Conservation (phyloP, 2,797 vertebrate species). For the Trachurus trachurus region DNA sequence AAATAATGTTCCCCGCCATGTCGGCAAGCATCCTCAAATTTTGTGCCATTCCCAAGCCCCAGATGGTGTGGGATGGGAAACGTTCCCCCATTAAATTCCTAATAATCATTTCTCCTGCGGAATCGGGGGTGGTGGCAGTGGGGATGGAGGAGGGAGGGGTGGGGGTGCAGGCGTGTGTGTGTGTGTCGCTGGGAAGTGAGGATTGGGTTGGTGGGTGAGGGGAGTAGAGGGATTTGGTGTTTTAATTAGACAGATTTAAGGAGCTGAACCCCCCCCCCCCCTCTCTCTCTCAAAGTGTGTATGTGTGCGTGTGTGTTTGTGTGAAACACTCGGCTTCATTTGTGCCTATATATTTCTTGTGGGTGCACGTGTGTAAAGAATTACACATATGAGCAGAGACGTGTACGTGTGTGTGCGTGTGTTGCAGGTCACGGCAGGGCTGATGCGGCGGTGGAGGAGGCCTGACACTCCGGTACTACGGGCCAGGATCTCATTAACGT, state of each 20-base stretch:
- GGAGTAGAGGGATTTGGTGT: slow-evolving; percentile 96
- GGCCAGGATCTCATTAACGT: slow-evolving; percentile 95
- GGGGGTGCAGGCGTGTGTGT: slow-evolving; percentile 36
- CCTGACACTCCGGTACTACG: slow-evolving; percentile 88
- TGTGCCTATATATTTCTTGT: slow-evolving; percentile 53
- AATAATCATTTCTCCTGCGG: slow-evolving; percentile 98
- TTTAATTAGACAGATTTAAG: slow-evolving; percentile 99
- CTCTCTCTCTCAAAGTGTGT: slow-evolving; percentile 40
- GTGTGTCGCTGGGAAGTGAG: slow-evolving; percentile 64
- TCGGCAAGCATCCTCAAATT: slow-evolving; percentile 91
- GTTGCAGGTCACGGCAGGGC: slow-evolving; percentile 71
- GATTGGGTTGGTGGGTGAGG: slow-evolving; percentile 78
- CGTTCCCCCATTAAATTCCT: slow-evolving; percentile 99
- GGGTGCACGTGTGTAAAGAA: slow-evolving; percentile 51
- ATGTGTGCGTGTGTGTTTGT: slow-evolving; percentile 21
- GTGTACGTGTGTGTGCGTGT: slow-evolving; percentile 33
- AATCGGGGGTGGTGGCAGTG: slow-evolving; percentile 78
- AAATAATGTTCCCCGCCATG: slow-evolving; percentile 76
- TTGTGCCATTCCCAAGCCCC: slow-evolving; percentile 94
- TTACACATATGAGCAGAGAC: slow-evolving; percentile 41
- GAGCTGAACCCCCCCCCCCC: slow-evolving; percentile 88
- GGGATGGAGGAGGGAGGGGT: slow-evolving; percentile 65
- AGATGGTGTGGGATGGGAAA: slow-evolving; percentile 97
- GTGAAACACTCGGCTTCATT: slow-evolving; percentile 42
- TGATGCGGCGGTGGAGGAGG: slow-evolving; percentile 86